These are phyloP conservation scores for Ageneiosus marmoratus DNA, from an alignment of 2,113 vertebrate genomes.

Conservation along the genomic window DNA sequence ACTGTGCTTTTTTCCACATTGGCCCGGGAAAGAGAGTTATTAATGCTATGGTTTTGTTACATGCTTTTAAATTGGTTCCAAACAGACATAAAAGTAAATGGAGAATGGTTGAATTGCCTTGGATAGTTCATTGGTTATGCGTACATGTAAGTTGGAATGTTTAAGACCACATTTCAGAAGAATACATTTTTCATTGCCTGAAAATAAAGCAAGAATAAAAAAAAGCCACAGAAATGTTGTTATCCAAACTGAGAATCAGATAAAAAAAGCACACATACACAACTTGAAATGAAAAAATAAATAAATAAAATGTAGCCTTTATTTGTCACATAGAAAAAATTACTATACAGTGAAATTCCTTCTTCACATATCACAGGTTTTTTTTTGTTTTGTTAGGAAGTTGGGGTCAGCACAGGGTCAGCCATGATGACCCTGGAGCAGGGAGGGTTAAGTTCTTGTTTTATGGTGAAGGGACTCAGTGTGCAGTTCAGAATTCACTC, in stretches of 20 bases:
- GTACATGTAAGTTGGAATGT: background rate
- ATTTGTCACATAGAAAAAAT: too few relatives aligned
- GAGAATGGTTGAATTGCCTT: background rate
- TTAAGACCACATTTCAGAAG: background rate
- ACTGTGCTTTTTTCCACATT: background rate
- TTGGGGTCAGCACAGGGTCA: too few relatives aligned
- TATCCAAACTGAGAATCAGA: background rate
- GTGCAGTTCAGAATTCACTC: background rate
- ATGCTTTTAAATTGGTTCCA: background rate
- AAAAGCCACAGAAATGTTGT: background rate
- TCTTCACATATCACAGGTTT: too few relatives aligned
- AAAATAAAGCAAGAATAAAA: background rate
- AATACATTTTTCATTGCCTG: background rate
- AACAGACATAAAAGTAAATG: background rate
- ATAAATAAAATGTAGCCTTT: too few relatives aligned
- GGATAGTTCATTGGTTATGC: background rate
- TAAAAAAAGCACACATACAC: too few relatives aligned
- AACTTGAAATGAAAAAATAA: background rate
- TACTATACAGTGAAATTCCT: too few relatives aligned
- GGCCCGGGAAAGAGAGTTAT: background rate
- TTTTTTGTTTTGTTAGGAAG: too few relatives aligned
- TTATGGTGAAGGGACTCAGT: background rate
- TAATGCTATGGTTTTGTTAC: background rate
- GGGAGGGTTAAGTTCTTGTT: too few relatives aligned
- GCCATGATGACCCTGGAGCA: too few relatives aligned